A percentile compares a stretch with the other conserved stretches of the same genome.
These are phyloP conservation scores for Gasterosteus nipponicus DNA, from an alignment of 2,113 vertebrate genomes.

Conservation along the genomic window DNA sequence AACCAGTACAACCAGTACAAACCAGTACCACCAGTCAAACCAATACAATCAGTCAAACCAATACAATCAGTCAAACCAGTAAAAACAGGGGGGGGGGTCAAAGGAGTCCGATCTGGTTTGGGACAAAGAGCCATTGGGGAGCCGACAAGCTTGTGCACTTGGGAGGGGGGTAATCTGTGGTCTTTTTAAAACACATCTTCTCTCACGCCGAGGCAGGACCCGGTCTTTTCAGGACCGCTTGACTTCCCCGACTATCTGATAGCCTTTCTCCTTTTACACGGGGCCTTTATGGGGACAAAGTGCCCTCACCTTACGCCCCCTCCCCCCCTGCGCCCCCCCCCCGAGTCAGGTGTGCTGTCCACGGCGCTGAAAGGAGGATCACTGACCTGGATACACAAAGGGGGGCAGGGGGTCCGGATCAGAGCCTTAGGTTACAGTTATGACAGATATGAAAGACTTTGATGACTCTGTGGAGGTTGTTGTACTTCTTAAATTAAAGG, in stretches of 20 bases:
- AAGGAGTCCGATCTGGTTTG: constrained; percentile 44
- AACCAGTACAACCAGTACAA: no score
- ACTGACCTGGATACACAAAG: neutral
- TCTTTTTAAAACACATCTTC: constrained; percentile 75
- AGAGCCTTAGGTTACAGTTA: no score
- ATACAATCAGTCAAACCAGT: no score
- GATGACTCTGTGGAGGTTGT: no score
- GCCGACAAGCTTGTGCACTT: constrained; percentile 68
- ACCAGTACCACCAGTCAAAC: constrained; percentile 30
- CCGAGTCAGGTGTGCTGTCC: neutral
- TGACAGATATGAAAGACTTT: no score
- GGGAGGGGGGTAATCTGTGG: constrained; percentile 71
- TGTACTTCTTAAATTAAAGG: no score
- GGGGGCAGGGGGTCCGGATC: no score
- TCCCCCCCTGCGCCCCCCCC: no score
- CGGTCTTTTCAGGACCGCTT: constrained; percentile 67
- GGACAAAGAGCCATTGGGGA: constrained; percentile 76
- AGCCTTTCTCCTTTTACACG: constrained; percentile 82
- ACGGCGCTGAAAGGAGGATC: neutral
- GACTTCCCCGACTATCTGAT: constrained; percentile 78
- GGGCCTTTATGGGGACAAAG: constrained; percentile 70
- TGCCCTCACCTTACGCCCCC: constrained; percentile 53
- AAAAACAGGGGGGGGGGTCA: no score
- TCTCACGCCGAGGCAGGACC: constrained; percentile 58
- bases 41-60: no score